A percentile compares a stretch with the other conserved stretches of the same genome.
These are phyloP conservation scores for Chiloscyllium plagiosum DNA, from an alignment of 2,113 vertebrate genomes.

Conservation along the genomic window DNA sequence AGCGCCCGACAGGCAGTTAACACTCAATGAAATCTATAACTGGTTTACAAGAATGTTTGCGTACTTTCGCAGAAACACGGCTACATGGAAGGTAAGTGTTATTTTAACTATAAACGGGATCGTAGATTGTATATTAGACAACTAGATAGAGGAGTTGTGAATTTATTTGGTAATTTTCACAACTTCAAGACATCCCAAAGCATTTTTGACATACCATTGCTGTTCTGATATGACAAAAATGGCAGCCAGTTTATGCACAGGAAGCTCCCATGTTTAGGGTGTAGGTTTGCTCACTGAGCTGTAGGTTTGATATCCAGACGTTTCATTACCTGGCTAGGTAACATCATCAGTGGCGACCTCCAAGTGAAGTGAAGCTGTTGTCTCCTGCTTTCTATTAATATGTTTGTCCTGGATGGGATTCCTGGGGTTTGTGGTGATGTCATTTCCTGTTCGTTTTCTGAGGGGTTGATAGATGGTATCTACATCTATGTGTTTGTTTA, in stretches of 20 bases:
- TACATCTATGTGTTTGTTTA: too few species aligned
- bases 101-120: neutral
- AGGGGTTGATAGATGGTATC: too few species aligned
- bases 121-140: neutral
- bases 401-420: too few species aligned
- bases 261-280: neutral
- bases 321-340: too few species aligned
- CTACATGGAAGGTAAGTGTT: conserved; percentile 94
- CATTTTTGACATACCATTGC: neutral
- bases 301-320: too few species aligned
- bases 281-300: too few species aligned
- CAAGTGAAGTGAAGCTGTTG: too few species aligned
- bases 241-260: neutral
- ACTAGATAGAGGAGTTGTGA: neutral
- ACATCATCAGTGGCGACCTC: too few species aligned
- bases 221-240: neutral
- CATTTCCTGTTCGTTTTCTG: too few species aligned
- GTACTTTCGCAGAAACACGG: conserved; percentile 98
- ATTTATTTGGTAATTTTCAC: neutral
- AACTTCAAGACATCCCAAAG: neutral
- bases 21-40: conserved; percentile 98
- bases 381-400: too few species aligned
- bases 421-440: too few species aligned
- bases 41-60: conserved; percentile 99
- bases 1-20: conserved; percentile 95